These are phyloP conservation scores for Emberiza fucata DNA, from an alignment of 2,113 vertebrate species.

Conservation along the genomic window DNA sequence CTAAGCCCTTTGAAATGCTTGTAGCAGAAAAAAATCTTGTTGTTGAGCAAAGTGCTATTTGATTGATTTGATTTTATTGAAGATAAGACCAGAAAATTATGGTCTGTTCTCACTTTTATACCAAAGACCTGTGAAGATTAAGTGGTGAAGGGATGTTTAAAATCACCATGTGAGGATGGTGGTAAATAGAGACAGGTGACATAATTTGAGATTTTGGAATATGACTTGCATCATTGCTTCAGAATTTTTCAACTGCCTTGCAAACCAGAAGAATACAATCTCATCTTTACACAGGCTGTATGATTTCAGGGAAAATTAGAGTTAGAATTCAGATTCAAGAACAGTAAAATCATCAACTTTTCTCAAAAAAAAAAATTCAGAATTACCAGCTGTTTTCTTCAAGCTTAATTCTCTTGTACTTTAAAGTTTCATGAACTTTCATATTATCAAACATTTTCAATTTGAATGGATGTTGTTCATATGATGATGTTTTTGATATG, in stretches of 20 bases:
- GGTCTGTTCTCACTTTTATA: not conserved
- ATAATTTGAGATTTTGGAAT: not conserved
- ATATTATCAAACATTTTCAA: not conserved
- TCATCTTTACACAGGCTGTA: not conserved
- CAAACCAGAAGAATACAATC: not conserved
- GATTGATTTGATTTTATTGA: not conserved
- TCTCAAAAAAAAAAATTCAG: not conserved
- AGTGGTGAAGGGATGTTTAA: not conserved
- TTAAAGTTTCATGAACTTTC: not conserved
- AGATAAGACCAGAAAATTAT: not conserved
- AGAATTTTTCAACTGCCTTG: not conserved
- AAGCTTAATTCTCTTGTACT: not conserved
- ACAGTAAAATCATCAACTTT: not conserved
- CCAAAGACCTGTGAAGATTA: not conserved
- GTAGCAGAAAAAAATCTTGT: not conserved
- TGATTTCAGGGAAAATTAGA: not conserved
- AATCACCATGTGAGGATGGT: not conserved
- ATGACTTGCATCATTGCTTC: not conserved
- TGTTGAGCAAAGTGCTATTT: not conserved
- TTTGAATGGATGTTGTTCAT: not conserved
- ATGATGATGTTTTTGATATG: not conserved
- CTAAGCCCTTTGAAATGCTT: not conserved
- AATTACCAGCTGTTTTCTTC: not conserved
- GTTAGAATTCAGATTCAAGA: not conserved
- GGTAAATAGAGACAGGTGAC: not conserved